Conservation (phyloP, 2,113 vertebrate species). For the Podarcis muralis region DNA sequence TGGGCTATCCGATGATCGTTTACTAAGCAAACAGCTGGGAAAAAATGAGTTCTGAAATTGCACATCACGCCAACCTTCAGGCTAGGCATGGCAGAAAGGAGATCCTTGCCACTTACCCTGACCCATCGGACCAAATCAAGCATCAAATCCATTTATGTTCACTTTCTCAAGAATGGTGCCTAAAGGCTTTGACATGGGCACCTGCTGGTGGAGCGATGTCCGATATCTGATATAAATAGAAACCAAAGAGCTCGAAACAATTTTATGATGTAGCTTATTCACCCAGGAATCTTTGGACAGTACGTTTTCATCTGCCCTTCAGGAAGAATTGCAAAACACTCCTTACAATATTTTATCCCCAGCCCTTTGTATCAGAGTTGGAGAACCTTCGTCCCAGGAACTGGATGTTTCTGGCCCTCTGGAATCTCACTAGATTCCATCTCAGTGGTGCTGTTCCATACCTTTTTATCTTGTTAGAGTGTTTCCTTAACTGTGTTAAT, state of each 20-base stretch:
- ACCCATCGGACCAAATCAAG: not conserved
- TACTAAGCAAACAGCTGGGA: not conserved
- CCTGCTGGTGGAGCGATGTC: not conserved
- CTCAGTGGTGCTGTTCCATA: too few species aligned
- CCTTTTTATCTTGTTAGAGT: too few species aligned
- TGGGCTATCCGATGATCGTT: not conserved
- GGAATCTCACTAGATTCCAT: too few species aligned
- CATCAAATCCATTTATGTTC: not conserved
- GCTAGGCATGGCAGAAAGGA: not conserved
- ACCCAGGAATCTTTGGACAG: not conserved
- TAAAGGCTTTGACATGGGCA: not conserved
- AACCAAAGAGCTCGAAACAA: not conserved
- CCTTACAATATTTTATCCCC: not conserved
- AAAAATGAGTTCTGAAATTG: not conserved
- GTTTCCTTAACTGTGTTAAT: too few species aligned
- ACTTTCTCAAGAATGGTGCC: not conserved
- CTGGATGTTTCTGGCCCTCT: too few species aligned
- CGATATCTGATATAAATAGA: not conserved
- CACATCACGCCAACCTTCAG: not conserved
- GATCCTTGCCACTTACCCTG: not conserved
- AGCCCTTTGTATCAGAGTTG: not conserved
- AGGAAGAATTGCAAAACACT: not conserved
- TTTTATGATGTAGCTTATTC: not conserved
- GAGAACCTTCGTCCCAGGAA: not conserved
- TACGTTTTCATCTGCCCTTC: not conserved